These are phyloP conservation scores for Scophthalmus maximus DNA, from an alignment of 2,113 vertebrate genomes.

Conservation along the genomic window DNA sequence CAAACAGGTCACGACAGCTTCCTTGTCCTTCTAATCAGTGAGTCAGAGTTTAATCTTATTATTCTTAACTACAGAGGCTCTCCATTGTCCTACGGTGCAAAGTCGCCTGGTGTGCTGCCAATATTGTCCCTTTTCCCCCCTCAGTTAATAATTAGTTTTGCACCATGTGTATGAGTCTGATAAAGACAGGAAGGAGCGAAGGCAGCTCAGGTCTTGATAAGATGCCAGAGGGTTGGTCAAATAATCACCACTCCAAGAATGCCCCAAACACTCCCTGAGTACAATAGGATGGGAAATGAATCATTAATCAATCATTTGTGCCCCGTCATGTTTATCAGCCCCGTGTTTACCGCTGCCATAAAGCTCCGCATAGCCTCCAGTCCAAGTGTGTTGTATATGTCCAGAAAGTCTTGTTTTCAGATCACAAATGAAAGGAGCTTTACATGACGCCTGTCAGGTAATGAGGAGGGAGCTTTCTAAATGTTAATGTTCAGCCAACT, in stretches of 20 bases:
- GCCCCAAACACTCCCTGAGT: conserved; percentile 13
- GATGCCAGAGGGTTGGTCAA: conserved; percentile 52
- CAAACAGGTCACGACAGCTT: conserved; percentile 48
- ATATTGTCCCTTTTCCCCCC: conserved; percentile 51
- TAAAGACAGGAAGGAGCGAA: conserved; percentile 80
- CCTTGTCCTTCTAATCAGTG: conserved; percentile 51
- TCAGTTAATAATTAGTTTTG: conserved; percentile 75
- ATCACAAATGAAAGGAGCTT: conserved; percentile 21
- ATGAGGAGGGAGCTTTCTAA: conserved; percentile 38
- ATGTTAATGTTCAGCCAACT: conserved; percentile 25
- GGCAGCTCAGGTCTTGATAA: conserved; percentile 66
- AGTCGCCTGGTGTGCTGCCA: conserved; percentile 51
- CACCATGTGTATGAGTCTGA: conserved; percentile 75
- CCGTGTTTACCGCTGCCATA: neutral
- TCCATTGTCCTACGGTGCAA: conserved; percentile 66
- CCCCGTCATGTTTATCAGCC: conserved; percentile 12
- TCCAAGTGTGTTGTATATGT: conserved; percentile 2
- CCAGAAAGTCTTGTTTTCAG: conserved; percentile 10
- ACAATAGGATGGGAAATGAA: conserved; percentile 25
- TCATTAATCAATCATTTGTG: conserved; percentile 30
- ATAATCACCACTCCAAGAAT: conserved; percentile 46
- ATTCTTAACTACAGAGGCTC: conserved; percentile 62
- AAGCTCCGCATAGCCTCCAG: conserved; percentile 15
- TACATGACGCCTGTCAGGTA: neutral
- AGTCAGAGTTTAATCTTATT: conserved; percentile 72